Evolutionary conservation across 2,888 invertebrate species (phyloP).

Genomic region (Brenthis hecate): DNA sequence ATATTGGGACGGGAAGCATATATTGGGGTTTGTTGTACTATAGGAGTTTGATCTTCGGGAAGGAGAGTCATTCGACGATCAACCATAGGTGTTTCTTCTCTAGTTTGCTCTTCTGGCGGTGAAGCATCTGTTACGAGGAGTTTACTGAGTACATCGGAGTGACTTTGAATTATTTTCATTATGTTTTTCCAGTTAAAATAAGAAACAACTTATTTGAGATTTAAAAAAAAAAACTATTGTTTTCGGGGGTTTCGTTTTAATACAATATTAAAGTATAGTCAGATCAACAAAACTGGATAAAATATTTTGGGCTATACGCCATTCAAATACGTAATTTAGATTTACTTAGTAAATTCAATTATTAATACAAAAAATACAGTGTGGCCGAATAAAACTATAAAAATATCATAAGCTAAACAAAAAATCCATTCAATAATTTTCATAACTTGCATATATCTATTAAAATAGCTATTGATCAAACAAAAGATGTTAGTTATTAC

Average conservation of each 20-base stretch:
- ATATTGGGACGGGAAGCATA: slow-evolving; percentile 24
- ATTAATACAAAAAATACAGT: too few species aligned
- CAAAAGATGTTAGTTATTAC: slow-evolving; percentile 16
- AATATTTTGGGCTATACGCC: too few species aligned
- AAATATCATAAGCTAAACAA: too few species aligned
- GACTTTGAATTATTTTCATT: neutral
- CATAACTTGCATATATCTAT: too few species aligned
- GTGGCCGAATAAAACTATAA: too few species aligned
- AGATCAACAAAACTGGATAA: too few species aligned
- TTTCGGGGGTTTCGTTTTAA: too few species aligned
- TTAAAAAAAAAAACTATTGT: neutral
- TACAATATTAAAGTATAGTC: too few species aligned
- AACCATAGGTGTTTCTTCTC: slow-evolving; percentile 63
- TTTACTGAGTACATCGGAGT: slow-evolving; percentile 36
- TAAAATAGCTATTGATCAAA: neutral
- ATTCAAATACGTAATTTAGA: too few species aligned
- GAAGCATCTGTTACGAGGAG: slow-evolving; percentile 59
- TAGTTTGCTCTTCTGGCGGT: slow-evolving; percentile 53
- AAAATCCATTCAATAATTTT: neutral
- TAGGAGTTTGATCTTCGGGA: slow-evolving; percentile 52
- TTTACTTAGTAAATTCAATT: too few species aligned
- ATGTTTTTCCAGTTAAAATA: neutral
- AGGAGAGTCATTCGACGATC: slow-evolving; percentile 74
- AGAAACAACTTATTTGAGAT: neutral
- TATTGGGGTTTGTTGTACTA: slow-evolving; percentile 45